Percentiles rank a stretch among this genome's conserved stretches.
Evolutionary conservation across 1,140 invertebrate genomes (phyloP).

Genomic region (Zelostemma sp.): DNA sequence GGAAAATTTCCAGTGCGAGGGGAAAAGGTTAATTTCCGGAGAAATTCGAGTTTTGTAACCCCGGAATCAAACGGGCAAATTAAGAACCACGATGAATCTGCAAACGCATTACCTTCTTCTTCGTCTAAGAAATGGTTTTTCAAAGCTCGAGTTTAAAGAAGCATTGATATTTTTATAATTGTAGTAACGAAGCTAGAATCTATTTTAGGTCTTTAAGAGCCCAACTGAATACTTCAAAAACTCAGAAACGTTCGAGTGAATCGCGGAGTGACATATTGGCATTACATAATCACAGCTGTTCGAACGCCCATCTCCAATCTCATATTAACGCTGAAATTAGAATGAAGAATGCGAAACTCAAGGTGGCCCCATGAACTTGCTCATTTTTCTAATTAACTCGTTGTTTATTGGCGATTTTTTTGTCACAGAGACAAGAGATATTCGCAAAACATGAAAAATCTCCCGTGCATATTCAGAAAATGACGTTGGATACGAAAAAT

Average conservation of each 20-base stretch:
- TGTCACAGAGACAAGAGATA: background rate
- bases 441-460: background rate
- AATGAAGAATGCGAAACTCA: background rate
- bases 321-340: conserved; percentile 59
- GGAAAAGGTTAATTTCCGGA: background rate
- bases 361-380: background rate
- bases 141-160: background rate
- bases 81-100: background rate
- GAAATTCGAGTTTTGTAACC: background rate
- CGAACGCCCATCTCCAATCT: conserved; percentile 56
- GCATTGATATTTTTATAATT: no score
- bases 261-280: conserved; percentile 53
- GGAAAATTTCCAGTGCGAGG: conserved; percentile 35
- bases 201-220: no score
- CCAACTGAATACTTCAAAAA: no score
- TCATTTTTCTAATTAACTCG: background rate
- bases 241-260: conserved; percentile 8
- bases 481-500: background rate
- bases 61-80: background rate
- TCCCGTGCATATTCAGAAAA: background rate
- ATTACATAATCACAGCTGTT: conserved; percentile 57
- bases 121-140: background rate
- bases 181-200: no score
- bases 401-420: background rate
- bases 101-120: background rate